These are phyloP conservation scores for Amphipyra berbera DNA, from an alignment of 2,888 invertebrate genomes.

Conservation along the genomic window DNA sequence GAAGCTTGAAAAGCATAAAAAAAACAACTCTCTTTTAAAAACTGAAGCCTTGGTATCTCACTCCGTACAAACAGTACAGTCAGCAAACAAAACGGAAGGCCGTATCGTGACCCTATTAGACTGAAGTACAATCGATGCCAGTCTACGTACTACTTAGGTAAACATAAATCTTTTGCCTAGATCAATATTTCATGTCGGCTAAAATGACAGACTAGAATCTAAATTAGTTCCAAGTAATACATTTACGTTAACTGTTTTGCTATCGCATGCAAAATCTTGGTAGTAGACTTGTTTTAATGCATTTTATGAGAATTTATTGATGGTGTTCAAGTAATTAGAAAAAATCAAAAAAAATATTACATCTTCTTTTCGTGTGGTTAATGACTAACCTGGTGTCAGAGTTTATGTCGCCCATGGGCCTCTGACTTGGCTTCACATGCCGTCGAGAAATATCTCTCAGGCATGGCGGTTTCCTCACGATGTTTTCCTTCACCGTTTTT, in stretches of 20 bases:
- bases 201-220: constrained; percentile 42
- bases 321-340: too few relatives aligned
- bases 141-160: constrained; percentile 26
- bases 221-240: constrained; percentile 42
- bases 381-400: too few relatives aligned
- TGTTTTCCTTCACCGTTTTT: too few relatives aligned
- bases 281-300: constrained; percentile 6
- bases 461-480: too few relatives aligned
- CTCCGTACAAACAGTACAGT: constrained; percentile 26
- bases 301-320: neutral
- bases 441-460: too few relatives aligned
- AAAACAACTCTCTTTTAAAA: too few relatives aligned
- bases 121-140: constrained; percentile 52
- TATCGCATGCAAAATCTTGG: constrained; percentile 43
- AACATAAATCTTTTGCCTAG: constrained; percentile 50
- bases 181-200: constrained; percentile 56
- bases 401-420: too few relatives aligned
- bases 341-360: too few relatives aligned
- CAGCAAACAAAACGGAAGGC: constrained; percentile 56
- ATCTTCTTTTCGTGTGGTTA: too few relatives aligned
- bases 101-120: constrained; percentile 55
- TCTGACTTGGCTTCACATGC: too few relatives aligned
- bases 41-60: constrained; percentile 8
- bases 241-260: constrained; percentile 26
- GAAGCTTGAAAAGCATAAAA: too few relatives aligned